These are phyloP conservation scores for Octodonta nipae DNA, from an alignment of 2,888 invertebrate species.

Conservation along the genomic window DNA sequence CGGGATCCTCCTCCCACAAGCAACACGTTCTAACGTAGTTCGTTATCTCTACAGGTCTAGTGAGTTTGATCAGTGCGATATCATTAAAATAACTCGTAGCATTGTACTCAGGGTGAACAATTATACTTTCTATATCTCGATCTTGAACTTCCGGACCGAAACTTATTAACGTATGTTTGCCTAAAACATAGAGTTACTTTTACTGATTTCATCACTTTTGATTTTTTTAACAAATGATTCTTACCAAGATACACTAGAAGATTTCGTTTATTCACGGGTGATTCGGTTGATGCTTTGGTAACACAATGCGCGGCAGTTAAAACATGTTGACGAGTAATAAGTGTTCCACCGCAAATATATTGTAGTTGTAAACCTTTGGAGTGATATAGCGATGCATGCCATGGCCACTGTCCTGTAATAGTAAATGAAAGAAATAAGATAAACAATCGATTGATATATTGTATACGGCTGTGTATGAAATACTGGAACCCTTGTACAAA, in stretches of 20 bases:
- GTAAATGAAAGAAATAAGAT: no score
- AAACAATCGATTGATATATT: no score
- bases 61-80: conserved; percentile 41
- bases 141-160: conserved; percentile 33
- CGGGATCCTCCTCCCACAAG: conserved; percentile 36
- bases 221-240: no score
- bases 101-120: conserved; percentile 33
- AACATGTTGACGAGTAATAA: conserved; percentile 42
- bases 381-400: conserved; percentile 51
- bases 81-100: conserved; percentile 36
- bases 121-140: conserved; percentile 32
- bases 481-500: no score
- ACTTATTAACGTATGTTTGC: conserved; percentile 15
- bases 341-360: conserved; percentile 48
- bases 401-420: no score
- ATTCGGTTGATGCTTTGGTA: conserved; percentile 25
- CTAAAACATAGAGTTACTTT: conserved; percentile 14
- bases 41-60: conserved; percentile 38
- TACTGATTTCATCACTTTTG: not conserved
- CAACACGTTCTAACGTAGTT: conserved; percentile 44
- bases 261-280: not conserved
- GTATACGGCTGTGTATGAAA: no score
- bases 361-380: conserved; percentile 31
- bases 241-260: conserved; percentile 2
- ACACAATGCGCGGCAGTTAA: conserved; percentile 55